A percentile compares a stretch with the other conserved stretches of the same genome.
These are phyloP conservation scores for Montipora foliosa DNA, from an alignment of 64 coral and sea anemone species.

Conservation along the genomic window DNA sequence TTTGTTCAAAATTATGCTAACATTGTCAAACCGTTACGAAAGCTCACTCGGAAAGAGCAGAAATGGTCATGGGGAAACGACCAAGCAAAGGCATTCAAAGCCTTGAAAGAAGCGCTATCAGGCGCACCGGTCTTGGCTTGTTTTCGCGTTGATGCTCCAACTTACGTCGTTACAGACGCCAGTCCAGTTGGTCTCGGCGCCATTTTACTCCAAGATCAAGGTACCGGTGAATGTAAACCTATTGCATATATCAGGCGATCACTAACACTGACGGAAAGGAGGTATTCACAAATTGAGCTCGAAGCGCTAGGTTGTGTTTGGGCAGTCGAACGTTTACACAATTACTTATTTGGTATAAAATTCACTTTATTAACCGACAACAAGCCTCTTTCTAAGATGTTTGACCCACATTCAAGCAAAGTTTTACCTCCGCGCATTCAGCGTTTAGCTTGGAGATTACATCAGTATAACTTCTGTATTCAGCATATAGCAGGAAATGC, in stretches of 20 bases:
- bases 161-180: slow-evolving; percentile 26
- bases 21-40: slow-evolving; percentile 1
- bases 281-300: slow-evolving; percentile 52
- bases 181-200: neutral
- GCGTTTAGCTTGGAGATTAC: slow-evolving; percentile 21
- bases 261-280: neutral
- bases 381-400: neutral
- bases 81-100: neutral
- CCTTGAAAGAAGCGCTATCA: slow-evolving; percentile 13
- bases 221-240: too few relatives aligned
- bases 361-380: too few relatives aligned
- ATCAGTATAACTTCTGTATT: slow-evolving; percentile 52
- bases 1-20: neutral
- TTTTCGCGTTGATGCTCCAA: neutral
- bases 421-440: slow-evolving; percentile 39
- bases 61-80: neutral
- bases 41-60: slow-evolving; percentile 11
- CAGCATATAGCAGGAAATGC: slow-evolving; percentile 33
- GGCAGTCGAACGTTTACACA: too few relatives aligned
- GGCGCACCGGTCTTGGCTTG: neutral
- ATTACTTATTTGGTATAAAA: too few relatives aligned
- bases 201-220: too few relatives aligned
- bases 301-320: slow-evolving; percentile 1
- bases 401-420: slow-evolving; percentile 28
- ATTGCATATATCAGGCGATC: slow-evolving; percentile 43